phyloP scores from a whole-genome alignment of 2,797 vertebrate species.

The Aeoliscus strigatus region DNA sequence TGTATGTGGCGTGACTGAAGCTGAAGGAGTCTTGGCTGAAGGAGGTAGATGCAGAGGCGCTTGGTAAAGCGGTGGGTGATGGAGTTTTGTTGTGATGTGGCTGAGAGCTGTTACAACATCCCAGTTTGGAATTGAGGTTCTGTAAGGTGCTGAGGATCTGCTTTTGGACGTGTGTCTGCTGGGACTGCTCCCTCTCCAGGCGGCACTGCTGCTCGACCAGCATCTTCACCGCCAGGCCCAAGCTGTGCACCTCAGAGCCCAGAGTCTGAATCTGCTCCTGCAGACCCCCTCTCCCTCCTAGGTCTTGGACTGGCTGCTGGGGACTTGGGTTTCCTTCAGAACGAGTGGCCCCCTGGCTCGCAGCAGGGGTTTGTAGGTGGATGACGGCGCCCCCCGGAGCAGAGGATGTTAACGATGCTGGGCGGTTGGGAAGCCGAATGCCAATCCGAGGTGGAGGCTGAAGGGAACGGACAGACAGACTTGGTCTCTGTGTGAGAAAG shows the following conservation, averaged over 20 bases:
- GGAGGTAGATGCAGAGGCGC: constrained; percentile 48
- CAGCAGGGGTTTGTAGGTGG: constrained; percentile 43
- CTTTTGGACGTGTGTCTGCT: constrained; percentile 83
- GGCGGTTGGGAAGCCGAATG: constrained; percentile 60
- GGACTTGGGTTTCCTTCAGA: constrained; percentile 51
- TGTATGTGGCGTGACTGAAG: constrained; percentile 59
- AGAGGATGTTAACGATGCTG: constrained; percentile 43
- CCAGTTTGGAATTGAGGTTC: constrained; percentile 68
- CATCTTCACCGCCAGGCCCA: constrained; percentile 75
- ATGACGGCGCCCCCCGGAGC: constrained; percentile 34
- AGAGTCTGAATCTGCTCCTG: constrained; percentile 78
- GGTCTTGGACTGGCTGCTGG: constrained; percentile 53
- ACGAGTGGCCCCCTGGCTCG: constrained; percentile 26
- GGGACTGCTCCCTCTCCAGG: constrained; percentile 78
- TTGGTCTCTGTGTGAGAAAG: constrained; percentile 58
- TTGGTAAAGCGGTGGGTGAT: constrained; percentile 41
- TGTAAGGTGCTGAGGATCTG: constrained; percentile 82
- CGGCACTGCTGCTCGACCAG: constrained; percentile 78
- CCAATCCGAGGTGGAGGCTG: constrained; percentile 65
- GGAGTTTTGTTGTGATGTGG: constrained; percentile 52
- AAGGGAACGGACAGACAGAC: constrained; percentile 40
- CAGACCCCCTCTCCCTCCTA: constrained; percentile 30
- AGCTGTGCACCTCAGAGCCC: constrained; percentile 73
- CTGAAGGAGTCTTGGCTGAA: constrained; percentile 63
- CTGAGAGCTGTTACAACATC: constrained; percentile 43